phyloP scores from a whole-genome alignment of 35 echinoderm and acorn worm species.

The Apostichopus parvimensis region DNA sequence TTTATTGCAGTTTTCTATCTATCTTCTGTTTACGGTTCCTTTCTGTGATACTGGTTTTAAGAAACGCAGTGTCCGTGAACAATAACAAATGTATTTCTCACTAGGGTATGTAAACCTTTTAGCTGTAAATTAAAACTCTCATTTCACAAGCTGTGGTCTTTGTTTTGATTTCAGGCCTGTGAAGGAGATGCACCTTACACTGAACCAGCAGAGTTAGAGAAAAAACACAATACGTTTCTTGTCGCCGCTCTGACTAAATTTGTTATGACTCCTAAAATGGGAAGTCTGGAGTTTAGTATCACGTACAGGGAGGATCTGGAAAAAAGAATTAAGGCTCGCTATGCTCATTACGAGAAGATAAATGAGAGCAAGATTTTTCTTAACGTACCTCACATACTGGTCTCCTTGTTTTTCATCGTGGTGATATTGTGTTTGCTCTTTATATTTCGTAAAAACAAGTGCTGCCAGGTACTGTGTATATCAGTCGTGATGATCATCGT shows the following conservation, averaged over 20 bases:
- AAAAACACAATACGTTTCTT: constrained; percentile 51
- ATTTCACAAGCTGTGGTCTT: background rate
- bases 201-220: constrained; percentile 13
- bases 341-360: constrained; percentile 82
- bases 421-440: constrained; percentile 77
- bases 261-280: constrained; percentile 82
- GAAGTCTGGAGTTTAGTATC: constrained; percentile 79
- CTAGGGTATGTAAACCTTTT: background rate
- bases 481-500: constrained; percentile 57
- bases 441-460: constrained; percentile 76
- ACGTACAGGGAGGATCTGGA: constrained; percentile 65
- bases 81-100: background rate
- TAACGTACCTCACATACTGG: constrained; percentile 86
- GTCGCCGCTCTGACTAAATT: constrained; percentile 59
- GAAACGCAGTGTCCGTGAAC: background rate
- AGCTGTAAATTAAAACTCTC: background rate
- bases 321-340: too few relatives aligned
- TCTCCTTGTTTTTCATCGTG: constrained; percentile 57
- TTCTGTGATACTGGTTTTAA: too few relatives aligned
- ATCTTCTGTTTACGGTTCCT: too few relatives aligned
- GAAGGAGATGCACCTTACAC: constrained; percentile 93
- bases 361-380: constrained; percentile 97
- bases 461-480: constrained; percentile 69
- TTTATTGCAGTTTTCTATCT: too few relatives aligned
- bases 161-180: constrained; percentile 59